Conservation (phyloP, 2,888 invertebrate genomes). For the Anthophora plumipes region DNA sequence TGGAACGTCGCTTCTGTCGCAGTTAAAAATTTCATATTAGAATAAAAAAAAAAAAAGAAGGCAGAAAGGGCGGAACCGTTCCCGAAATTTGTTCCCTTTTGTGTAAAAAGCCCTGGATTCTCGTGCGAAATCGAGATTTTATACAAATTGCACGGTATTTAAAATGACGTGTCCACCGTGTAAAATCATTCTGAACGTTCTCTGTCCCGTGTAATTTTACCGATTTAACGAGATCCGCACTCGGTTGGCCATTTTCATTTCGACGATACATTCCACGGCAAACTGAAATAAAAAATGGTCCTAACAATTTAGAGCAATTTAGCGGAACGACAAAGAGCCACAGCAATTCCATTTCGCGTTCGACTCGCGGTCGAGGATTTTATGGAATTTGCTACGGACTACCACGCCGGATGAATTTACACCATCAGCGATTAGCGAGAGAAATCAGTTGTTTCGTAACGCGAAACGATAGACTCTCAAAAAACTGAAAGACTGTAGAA, state of each 20-base stretch:
- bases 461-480: background rate
- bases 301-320: slow-evolving; percentile 41
- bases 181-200: slow-evolving; percentile 24
- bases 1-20: too few species aligned
- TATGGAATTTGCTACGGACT: background rate
- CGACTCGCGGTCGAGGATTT: slow-evolving; percentile 10
- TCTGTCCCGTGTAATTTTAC: slow-evolving; percentile 37
- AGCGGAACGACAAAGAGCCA: slow-evolving; percentile 29
- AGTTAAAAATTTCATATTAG: background rate
- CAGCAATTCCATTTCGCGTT: slow-evolving; percentile 24
- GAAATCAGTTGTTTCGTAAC: background rate
- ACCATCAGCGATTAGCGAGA: slow-evolving; percentile 1
- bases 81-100: background rate
- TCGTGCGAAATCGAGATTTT: slow-evolving; percentile 19
- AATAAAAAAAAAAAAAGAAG: background rate
- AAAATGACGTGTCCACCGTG: slow-evolving; percentile 18
- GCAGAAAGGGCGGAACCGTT: background rate
- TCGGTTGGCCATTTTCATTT: slow-evolving; percentile 31
- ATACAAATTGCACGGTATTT: slow-evolving; percentile 27
- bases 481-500: background rate
- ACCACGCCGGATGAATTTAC: background rate
- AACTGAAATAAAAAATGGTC: slow-evolving; percentile 37
- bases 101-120: background rate
- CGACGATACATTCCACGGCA: slow-evolving; percentile 34
- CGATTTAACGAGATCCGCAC: slow-evolving; percentile 40